Evolutionary conservation across 1,140 invertebrate species (phyloP), one percentile per base, ranked within the genome.

Genomic region (Eueides isabella): DNA sequence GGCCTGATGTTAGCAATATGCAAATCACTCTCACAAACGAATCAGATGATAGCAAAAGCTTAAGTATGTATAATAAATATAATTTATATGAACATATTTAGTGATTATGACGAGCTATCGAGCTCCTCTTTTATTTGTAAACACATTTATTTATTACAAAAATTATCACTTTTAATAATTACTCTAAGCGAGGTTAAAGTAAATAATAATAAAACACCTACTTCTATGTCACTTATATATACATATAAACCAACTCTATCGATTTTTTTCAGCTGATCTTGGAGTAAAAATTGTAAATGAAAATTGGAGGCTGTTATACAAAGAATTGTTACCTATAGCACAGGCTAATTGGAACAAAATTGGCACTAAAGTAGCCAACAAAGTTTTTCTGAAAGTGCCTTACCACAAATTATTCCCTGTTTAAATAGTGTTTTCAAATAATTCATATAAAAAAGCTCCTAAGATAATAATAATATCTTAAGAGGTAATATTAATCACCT

Each of bases 1-100:
- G 93, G 31, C 95, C 95, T 11, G 94, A 95, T 76, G 92, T 96
- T 5, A 91, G 94, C 3, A 88, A 93, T 35, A 93, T 95, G 94
- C 90, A 92, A 28, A 80, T 94, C 1, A 90, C 89, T 72, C 85
- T 95, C 26, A 92, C 89, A 0, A 94, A 95, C 78, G 84, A 95
- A 0, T 94, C 95, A 74, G 94, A 94, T n/a, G 94, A 94, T 35
- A 94, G 94, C 72, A 84, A 82, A 62, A 90, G 93, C n/a, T 80
- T 95, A 16, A 94, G 95, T 95, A 85, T 93, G 29, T 61, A 30
- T 29, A 5, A 63, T 11, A 44, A 2, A 41, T 5, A 14, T 70
- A 19, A 14, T 61, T 33, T 26, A 35, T 23, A 38, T 4, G 4
- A 33, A 33, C 31, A 11, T 11, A 38, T 38, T 38, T 38, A 14